Base-by-base conservation (phyloP, 2,797 vertebrate species). In the Vireo griseus region DNA sequence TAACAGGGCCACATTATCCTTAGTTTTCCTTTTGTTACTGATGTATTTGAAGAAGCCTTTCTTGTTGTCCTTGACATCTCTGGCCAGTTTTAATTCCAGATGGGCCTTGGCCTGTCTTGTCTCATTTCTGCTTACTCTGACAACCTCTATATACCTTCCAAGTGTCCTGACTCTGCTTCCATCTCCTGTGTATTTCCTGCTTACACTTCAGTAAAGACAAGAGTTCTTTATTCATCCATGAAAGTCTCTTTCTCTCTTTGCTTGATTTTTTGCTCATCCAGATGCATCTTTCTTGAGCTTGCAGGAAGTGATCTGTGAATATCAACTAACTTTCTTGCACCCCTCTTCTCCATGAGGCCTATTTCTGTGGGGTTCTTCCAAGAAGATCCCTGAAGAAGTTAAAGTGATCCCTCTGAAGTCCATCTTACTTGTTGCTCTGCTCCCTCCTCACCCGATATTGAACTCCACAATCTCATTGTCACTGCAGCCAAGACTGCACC, bases 251-350 rank as follows among this genome's bases (percentile, higher is more conserved):
- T 7, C 21, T 63, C 61, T 22, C 8, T 44, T 44, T 63, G 29
- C 21, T 44, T 1, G 0, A n/a, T 63, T n/a, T 12, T 5, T 63
- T 44, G 15, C 29, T 17, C 29, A 63, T n/a, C 29, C 2, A 5
- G 40, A 44, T 63, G 21, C 40, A 17, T 22, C 14, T 22, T n/a
- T 44, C 29, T 44, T 35, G 16, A 47, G 44, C 24, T n/a, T 47
- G 9, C 9, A 66, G 63, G 63, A 66, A 47, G 24, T 10, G 16
- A 47, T 47, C n/a, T 3, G 4, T 47, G 22, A 66, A 26, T 35
- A 65, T 35, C 13, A 65, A 19, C 9, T 44, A 33, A 4, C 24
- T 35, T 6, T 66, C 44, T 35, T 19, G 13, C 16, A 66, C 24
- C 6, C n/a, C n/a, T 66, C 5, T 66, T 66, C n/a, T 9, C 63